Evolutionary conservation across 2,888 invertebrate genomes (phyloP), one percentile per base, ranked within the genome.

Genomic region (Drosophila longiperda): DNA sequence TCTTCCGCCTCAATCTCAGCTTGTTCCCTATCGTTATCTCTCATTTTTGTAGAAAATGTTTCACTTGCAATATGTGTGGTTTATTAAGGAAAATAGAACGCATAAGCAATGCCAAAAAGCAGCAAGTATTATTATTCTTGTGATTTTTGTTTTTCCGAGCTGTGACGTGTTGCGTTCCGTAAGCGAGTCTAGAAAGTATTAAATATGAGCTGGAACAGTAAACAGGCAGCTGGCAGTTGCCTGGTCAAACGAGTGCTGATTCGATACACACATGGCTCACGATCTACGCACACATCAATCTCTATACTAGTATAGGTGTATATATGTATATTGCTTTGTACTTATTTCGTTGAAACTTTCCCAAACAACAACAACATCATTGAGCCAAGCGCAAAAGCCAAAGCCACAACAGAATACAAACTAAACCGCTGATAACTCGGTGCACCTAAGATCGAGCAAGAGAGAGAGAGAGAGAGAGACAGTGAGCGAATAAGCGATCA

Each of bases 111-210:
- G 48, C 38, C 54, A 32, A 45, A 45, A 45, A 33, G 49, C 23
- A 8, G 23, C 7, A 36, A 36, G 17, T 60, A 38, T 63, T 60
- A 45, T 52, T 61, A 74, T 29, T 75, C 55, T 66, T 69, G 71
- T 58, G 8, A 33, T 53, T 59, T 70, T 12, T 68, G 40, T 63
- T 69, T 71, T 9, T 42, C 59, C 49, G 75, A 67, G 66, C 62
- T 63, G 77, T 87, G 87, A 86, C 89, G 85, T 89, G 85, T 87
- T 80, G 75, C 87, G 69, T 53, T 75, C 84, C 77, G 77, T 66
- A 55, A 70, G 75, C 77, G 66, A 79, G 89, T 89, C 89, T 89
- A 83, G 89, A 86, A 89, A 89, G 85, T 85, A 85, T 87, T 85
- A 55, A 89, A 75, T 79, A 75, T 83, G 63, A 83, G 65, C 67